Percentiles rank a stretch among this genome's conserved stretches.
Conservation (phyloP, 1,140 invertebrate species). For the Pomacea maculata region DNA sequence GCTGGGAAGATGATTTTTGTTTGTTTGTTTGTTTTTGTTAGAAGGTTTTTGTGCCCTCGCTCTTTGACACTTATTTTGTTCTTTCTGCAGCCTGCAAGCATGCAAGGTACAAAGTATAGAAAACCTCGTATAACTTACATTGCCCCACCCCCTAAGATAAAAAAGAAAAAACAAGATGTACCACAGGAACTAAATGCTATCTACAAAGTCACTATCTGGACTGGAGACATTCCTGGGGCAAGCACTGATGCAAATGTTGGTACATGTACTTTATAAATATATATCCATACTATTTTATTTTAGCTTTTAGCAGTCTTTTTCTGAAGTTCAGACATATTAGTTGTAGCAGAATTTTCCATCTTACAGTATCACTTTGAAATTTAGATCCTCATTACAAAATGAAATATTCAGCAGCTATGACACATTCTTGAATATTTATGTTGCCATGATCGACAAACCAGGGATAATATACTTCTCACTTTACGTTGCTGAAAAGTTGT, state of each 20-base stretch:
- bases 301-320: too few species aligned
- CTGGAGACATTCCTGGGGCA: conserved; percentile 38
- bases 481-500: too few species aligned
- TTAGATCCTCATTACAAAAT: too few species aligned
- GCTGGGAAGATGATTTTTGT: too few species aligned
- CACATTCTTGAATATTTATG: too few species aligned
- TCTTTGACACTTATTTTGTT: not conserved
- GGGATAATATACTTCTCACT: too few species aligned
- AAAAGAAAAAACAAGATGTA: conserved; percentile 35
- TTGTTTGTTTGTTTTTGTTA: not conserved
- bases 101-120: conserved; percentile 14
- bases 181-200: conserved; percentile 32
- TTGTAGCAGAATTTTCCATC: too few species aligned
- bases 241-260: conserved; percentile 54
- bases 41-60: not conserved
- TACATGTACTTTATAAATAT: not conserved
- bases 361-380: too few species aligned
- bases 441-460: too few species aligned
- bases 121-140: conserved; percentile 50
- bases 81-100: not conserved
- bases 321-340: too few species aligned
- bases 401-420: too few species aligned
- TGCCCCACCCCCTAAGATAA: conserved; percentile 47
- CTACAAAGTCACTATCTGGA: conserved; percentile 54
- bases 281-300: too few species aligned